Evolutionary conservation across 2,888 invertebrate species (phyloP).

Genomic region (Meiosimyza platycephala): DNA sequence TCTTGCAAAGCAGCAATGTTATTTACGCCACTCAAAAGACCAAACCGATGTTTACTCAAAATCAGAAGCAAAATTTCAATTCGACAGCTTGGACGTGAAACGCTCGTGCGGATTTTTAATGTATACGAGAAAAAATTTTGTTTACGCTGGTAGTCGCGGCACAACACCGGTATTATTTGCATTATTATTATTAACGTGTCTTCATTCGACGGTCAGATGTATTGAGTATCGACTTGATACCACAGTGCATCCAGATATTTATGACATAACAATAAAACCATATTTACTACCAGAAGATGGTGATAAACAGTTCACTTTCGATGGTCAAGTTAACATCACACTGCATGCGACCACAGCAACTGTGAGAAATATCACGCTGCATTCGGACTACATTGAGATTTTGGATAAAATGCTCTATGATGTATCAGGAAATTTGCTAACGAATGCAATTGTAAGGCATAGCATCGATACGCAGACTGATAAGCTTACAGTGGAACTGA

Average conservation of each 20-base stretch:
- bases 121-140: too few species aligned
- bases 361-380: conserved; percentile 68
- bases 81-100: too few species aligned
- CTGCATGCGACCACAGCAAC: conserved; percentile 66
- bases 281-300: conserved; percentile 59
- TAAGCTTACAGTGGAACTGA: conserved; percentile 67
- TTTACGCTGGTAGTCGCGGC: too few species aligned
- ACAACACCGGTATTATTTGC: too few species aligned
- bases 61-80: too few species aligned
- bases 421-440: conserved; percentile 9
- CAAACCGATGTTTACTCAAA: too few species aligned
- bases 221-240: conserved; percentile 57
- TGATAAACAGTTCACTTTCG: conserved; percentile 51
- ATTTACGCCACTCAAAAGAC: too few species aligned
- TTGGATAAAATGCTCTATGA: conserved; percentile 42
- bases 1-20: too few species aligned
- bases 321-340: conserved; percentile 67
- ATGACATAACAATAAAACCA: conserved; percentile 69
- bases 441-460: conserved; percentile 33
- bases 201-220: background rate
- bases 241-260: conserved; percentile 69
- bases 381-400: conserved; percentile 55
- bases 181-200: too few species aligned
- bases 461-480: conserved; percentile 57
- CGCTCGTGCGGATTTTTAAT: too few species aligned